phyloP scores from a whole-genome alignment of 2,113 vertebrate species.

The Pseudorectes ferrugineus region DNA sequence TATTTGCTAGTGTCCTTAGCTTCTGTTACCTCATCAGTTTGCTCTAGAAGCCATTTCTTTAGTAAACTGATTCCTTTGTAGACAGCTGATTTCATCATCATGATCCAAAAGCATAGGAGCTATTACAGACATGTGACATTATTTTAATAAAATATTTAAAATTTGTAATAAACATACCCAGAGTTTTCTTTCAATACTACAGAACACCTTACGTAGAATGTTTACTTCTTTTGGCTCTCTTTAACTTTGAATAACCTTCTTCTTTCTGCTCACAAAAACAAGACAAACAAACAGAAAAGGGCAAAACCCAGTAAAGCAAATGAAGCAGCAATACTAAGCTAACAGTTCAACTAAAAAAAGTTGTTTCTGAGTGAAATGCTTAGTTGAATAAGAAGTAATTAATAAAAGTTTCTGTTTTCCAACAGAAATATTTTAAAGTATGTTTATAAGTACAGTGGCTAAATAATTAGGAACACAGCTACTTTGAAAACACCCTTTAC shows the following conservation, averaged over 20 bases:
- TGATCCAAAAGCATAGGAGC: not conserved
- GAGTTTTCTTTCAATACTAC: slow-evolving; percentile 53
- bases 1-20: not conserved
- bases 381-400: not conserved
- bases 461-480: not conserved
- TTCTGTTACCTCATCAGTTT: not conserved
- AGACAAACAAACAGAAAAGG: not conserved
- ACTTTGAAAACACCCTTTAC: not conserved
- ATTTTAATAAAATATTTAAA: not conserved
- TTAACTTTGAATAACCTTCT: slow-evolving; percentile 50
- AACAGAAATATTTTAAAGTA: not conserved
- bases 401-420: not conserved
- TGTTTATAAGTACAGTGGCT: not conserved
- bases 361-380: not conserved
- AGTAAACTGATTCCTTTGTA: not conserved
- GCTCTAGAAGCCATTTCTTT: not conserved
- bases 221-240: slow-evolving; percentile 61
- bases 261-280: slow-evolving; percentile 64
- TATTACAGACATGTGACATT: not conserved
- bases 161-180: slow-evolving; percentile 60
- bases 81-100: not conserved
- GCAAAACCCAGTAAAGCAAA: not conserved
- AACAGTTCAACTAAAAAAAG: not conserved
- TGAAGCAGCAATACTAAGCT: not conserved
- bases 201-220: slow-evolving; percentile 37